Base-by-base conservation (phyloP, 2,888 invertebrate species). In the Beris morrisii region DNA sequence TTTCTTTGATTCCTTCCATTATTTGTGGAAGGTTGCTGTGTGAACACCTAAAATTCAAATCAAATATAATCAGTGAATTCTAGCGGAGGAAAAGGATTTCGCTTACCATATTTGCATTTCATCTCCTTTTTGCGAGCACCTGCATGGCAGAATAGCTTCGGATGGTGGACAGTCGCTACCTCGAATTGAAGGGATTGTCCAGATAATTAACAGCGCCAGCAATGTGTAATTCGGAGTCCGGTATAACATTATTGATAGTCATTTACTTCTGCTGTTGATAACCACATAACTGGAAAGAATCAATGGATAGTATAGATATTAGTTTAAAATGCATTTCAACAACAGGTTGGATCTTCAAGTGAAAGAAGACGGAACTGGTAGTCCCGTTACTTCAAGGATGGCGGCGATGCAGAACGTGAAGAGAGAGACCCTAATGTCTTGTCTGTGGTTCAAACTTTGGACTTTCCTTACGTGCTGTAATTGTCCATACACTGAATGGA, bases 101-200 rank as follows among this genome's bases (percentile, higher is more conserved):
- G 13, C 64, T 81, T 82, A 92, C 93, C 93, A 93, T 83, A 93
- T 90, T 84, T 93, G 93, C 72, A 90, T 84, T 75, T 93, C 92
- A 75, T 89, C 88, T 74, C 87, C 86, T 55, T 90, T 85, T 70
- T 88, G 84, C 32, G 92, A 87, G 79, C 93, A 93, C 73, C 92
- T 86, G 77, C 93, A 93, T 30, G 93, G 93, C 66, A 90, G 80
- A 73, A 93, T 92, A 55, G 85, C 83, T 74, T 91, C 91, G 69
- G 91, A 88, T 31, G 87, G 83, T 31, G 93, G 93, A 78, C 93
- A 93, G 76, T 74, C 75, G 44, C 77, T 76, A 4, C 74, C 55
- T n/a, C 11, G 46, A 11, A 38, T 28, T 48, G 31, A 31, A 9
- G 30, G n/a, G 13, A 65, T 44, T 15, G 58, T 54, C 48, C 54